Base-by-base conservation (phyloP, 1,140 invertebrate species). In the Philotrypesis tridentata region DNA sequence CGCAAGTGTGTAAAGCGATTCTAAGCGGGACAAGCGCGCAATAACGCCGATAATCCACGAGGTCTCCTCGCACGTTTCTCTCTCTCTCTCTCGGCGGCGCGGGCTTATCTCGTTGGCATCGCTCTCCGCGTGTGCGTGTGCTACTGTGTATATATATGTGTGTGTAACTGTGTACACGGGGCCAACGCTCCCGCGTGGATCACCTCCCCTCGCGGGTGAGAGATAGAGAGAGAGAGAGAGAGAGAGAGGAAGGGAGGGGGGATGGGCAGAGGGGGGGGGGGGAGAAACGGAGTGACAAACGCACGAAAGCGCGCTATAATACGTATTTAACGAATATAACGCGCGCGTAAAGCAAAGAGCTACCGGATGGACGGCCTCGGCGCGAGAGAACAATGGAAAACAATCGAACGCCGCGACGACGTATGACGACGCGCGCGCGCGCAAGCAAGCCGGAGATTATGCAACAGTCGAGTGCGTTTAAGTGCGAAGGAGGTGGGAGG, bases 311-410 rank as follows among this genome's bases (percentile, higher is more conserved):
- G 21, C 8, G 17, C 11, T 55, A 17, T 7, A 17, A 17, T 7
- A 17, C 17, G 48, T 55, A 55, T 55, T 55, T 55, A 55, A 55
- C 48, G 48, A 55, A 55, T 55, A 21, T 55, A 55, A 55, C 21
- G 48, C 48, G 48, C 14, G 48, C 14, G 14, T 2, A 0, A 17
- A 17, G 14, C 14, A 21, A 14, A 55, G 48, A 21, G 40, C 73
- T n/a, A 75, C 31, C 29, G 73, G 48, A 63, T 37, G 73, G 55
- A 75, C 72, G 37, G 48, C 37, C 25, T n/a, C 43, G 23, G n/a
- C n/a, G n/a, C n/a, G n/a, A 55, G 60, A 74, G 55, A 75, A 75
- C 73, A 75, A 75, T 75, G 60, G 60, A 37, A 63, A 63, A 75
- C 73, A 25, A 55, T 33, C 55, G 73, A 23, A 55, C 48, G 48